Evolutionary conservation across 2,888 invertebrate species (phyloP).

Genomic region (Smittia sp.): DNA sequence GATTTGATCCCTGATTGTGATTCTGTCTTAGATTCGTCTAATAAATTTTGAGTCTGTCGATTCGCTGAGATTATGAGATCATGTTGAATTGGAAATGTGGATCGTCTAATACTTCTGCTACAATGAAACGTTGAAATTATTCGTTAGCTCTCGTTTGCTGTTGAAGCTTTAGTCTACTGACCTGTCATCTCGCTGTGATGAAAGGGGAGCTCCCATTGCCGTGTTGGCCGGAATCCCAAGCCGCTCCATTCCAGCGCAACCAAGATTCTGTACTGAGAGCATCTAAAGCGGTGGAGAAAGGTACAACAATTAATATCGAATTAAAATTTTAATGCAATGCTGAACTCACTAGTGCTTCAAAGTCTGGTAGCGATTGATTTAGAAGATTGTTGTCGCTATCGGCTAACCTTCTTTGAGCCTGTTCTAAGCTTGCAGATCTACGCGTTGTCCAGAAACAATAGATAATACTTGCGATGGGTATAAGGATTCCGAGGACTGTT

Average conservation of each 20-base stretch:
- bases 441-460: constrained; percentile 27
- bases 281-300: constrained; percentile 63
- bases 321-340: background rate
- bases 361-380: constrained; percentile 24
- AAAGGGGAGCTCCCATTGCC: constrained; percentile 54
- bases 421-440: constrained; percentile 22
- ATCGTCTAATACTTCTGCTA: constrained; percentile 36
- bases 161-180: too few relatives aligned
- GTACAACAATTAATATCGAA: constrained; percentile 42
- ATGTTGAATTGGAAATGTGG: constrained; percentile 39
- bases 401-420: constrained; percentile 30
- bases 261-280: constrained; percentile 71
- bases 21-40: constrained; percentile 49
- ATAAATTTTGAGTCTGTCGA: constrained; percentile 19
- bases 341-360: constrained; percentile 40
- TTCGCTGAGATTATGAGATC: constrained; percentile 37
- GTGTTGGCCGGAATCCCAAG: constrained; percentile 57
- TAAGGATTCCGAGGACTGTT: constrained; percentile 29
- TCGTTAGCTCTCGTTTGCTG: too few relatives aligned
- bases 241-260: constrained; percentile 69
- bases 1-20: constrained; percentile 57
- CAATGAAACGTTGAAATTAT: background rate
- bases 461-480: constrained; percentile 38
- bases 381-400: constrained; percentile 32
- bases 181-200: constrained; percentile 50